Base-by-base conservation (phyloP, 2,113 vertebrate genomes). In the Ammodytes dubius region DNA sequence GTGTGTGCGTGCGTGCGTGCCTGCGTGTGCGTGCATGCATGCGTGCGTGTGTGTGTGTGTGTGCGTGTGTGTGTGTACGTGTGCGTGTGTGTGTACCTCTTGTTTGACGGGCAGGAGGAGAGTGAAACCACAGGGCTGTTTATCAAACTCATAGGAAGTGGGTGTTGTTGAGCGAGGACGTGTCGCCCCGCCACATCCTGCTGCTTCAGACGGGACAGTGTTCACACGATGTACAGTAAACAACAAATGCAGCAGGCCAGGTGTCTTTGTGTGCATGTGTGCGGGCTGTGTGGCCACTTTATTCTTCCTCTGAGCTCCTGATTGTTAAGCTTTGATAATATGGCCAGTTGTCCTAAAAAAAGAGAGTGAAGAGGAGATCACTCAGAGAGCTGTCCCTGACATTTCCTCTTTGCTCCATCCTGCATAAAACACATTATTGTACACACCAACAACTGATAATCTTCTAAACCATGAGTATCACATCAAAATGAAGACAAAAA, bases 81-180 rank as follows among this genome's bases (percentile, higher is more conserved):
- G 52, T 53, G 52, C n/a, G 17, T 17, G 52, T 53, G 15, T 53
- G 53, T 53, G 10, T 79, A 66, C 74, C 66, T 85, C 64, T 27
- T 83, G 86, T 81, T 82, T 86, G 88, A 81, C 73, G 58, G 87
- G 87, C 88, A 86, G 88, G 71, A 86, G 90, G 89, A 79, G 84
- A 89, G 65, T 87, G 84, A 90, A 93, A 91, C 92, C 91, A 9
- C 91, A 91, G 70, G 46, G 90, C 91, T 93, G 92, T 93, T 93
- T 93, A 89, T 93, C 92, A 92, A 93, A 90, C 87, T 92, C 83
- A 79, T 90, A 93, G 93, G 93, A 93, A 93, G 90, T 93, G 91
- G 91, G 89, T 92, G 91, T 94, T 93, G 86, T 92, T 94, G 73
- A 89, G 89, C 88, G 63, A 91, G 92, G 88, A 90, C 86, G 68